phyloP scores from a whole-genome alignment of 2,888 invertebrate species.

The Nomada goodeniana region DNA sequence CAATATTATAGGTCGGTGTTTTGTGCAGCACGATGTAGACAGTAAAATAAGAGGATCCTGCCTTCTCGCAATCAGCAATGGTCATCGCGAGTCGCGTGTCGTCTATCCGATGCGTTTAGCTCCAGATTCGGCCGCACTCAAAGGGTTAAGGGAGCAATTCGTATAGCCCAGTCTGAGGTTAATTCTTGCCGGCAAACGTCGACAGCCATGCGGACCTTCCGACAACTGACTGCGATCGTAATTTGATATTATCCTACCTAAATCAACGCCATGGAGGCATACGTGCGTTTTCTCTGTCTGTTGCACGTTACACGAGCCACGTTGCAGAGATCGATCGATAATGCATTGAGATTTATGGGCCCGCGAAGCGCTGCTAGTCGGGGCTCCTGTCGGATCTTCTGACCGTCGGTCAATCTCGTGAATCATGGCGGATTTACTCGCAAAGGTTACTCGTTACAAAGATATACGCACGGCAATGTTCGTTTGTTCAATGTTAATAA shows the following conservation, averaged over 20 bases:
- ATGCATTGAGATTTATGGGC: constrained; percentile 74
- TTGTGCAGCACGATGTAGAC: no score
- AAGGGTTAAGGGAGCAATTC: constrained; percentile 1
- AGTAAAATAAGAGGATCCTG: no score
- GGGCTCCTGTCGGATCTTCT: constrained; percentile 67
- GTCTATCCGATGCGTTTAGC: no score
- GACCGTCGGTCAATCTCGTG: constrained; percentile 72
- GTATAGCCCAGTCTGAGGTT: neutral
- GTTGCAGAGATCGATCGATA: constrained; percentile 65
- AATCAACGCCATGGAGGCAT: constrained; percentile 62
- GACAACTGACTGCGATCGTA: constrained; percentile 69
- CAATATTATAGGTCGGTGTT: no score
- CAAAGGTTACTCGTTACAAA: constrained; percentile 60
- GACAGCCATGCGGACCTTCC: constrained; percentile 31
- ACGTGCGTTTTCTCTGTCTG: constrained; percentile 54
- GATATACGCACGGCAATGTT: constrained; percentile 47
- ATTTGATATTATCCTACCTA: constrained; percentile 73
- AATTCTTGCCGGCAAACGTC: constrained; percentile 21
- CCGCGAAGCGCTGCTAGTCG: constrained; percentile 61
- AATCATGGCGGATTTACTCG: constrained; percentile 69
- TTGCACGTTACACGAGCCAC: constrained; percentile 35
- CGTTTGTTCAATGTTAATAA: constrained; percentile 23
- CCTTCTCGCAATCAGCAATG: no score
- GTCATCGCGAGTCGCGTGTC: no score
- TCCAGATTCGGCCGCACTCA: no score